A percentile compares a stretch with the other conserved stretches of the same genome.
phyloP scores from a whole-genome alignment of 2,797 vertebrate species.

The Catamblyrhynchus diadema region DNA sequence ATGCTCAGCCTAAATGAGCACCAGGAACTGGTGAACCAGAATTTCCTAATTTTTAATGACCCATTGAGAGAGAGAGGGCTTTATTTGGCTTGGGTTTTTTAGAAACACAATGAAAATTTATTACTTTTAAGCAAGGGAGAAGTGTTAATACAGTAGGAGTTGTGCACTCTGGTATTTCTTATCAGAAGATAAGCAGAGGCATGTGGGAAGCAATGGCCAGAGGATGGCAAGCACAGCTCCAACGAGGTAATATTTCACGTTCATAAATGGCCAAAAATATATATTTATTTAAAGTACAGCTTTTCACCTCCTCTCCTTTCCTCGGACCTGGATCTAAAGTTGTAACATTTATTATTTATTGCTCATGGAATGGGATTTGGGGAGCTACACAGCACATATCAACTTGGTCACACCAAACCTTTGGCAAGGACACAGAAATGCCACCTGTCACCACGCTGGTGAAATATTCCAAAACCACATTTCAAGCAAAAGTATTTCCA shows the following conservation, averaged over 20 bases:
- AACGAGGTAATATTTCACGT: neutral
- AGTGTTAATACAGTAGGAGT: neutral
- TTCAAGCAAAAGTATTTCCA: neutral
- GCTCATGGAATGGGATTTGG: neutral
- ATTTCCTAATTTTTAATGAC: neutral
- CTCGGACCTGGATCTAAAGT: neutral
- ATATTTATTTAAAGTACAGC: neutral
- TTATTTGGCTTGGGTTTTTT: neutral
- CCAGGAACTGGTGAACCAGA: neutral
- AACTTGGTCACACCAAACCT: neutral
- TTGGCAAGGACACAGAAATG: neutral
- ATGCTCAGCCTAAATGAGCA: neutral
- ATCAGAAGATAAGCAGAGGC: neutral
- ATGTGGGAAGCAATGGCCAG: constrained; percentile 7
- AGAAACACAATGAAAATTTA: neutral
- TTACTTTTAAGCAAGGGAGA: neutral
- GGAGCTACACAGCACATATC: neutral
- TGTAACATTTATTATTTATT: neutral
- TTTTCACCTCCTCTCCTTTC: neutral
- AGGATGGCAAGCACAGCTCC: neutral
- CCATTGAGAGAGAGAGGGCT: neutral
- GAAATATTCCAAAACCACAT: neutral
- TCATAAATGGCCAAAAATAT: neutral
- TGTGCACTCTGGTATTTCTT: neutral
- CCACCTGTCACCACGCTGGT: neutral